Percentiles rank a stretch among this genome's conserved stretches.
phyloP scores from a whole-genome alignment of 2,113 vertebrate species.

The Castor canadensis region DNA sequence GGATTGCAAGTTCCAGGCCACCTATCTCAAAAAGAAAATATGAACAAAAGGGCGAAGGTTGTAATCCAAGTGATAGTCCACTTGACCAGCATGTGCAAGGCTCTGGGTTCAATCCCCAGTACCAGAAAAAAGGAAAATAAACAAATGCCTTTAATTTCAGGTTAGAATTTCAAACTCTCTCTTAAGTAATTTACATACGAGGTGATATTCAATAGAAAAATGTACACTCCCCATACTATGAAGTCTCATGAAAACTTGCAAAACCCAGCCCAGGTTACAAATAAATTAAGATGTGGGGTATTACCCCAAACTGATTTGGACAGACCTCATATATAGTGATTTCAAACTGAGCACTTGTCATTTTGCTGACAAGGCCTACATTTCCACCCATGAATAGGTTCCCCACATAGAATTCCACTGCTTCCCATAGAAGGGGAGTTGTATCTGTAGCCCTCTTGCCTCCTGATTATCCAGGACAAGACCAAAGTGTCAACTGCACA shows the following conservation, averaged over 20 bases:
- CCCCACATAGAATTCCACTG: background rate
- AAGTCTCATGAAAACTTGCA: background rate
- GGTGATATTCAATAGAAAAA: background rate
- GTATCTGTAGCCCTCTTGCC: background rate
- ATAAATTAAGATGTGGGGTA: background rate
- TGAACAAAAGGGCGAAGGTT: too few relatives aligned
- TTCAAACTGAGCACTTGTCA: background rate
- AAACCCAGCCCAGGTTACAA: background rate
- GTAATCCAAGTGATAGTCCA: too few relatives aligned
- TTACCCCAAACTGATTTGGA: background rate
- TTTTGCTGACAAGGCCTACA: background rate
- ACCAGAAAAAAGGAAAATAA: too few relatives aligned
- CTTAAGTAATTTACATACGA: background rate
- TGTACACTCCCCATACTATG: background rate
- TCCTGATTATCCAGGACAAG: background rate
- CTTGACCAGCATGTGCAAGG: too few relatives aligned
- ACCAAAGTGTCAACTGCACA: background rate
- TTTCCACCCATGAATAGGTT: accelerated
- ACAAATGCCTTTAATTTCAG: background rate
- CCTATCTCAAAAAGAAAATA: too few relatives aligned
- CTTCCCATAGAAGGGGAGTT: background rate
- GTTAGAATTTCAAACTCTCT: background rate
- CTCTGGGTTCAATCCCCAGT: too few relatives aligned
- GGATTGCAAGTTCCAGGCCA: too few relatives aligned
- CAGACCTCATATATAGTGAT: background rate